Evolutionary conservation across 2,113 vertebrate genomes (phyloP).

Genomic region (Phaetusa simplex): DNA sequence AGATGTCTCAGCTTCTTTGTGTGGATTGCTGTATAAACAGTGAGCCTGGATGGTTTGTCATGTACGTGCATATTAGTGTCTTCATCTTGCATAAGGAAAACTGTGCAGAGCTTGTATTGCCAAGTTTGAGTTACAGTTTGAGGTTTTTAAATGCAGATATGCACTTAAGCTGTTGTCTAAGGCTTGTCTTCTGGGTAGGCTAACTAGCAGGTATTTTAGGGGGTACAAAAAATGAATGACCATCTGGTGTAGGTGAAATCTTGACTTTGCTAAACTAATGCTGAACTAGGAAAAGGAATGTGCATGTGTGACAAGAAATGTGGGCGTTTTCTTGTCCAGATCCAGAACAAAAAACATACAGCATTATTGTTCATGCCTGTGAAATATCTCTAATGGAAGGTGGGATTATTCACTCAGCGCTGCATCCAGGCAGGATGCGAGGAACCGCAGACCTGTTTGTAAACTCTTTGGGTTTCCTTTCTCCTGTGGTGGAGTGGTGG

Average conservation of each 20-base stretch:
- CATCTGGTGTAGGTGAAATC: neutral
- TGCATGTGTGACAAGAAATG: neutral
- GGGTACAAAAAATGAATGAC: fast-evolving
- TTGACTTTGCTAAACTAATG: neutral
- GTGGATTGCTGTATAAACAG: neutral
- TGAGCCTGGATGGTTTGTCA: neutral
- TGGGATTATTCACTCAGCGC: neutral
- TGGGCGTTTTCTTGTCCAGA: neutral
- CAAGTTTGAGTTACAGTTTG: neutral
- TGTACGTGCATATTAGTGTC: neutral
- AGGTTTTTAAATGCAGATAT: neutral
- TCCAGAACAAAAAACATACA: neutral
- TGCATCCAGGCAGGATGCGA: neutral
- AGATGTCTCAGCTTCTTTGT: neutral
- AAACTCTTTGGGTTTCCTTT: neutral
- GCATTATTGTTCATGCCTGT: neutral
- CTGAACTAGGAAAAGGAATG: neutral
- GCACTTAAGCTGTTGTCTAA: neutral
- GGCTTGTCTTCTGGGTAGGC: neutral
- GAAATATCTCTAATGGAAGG: neutral
- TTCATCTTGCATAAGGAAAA: neutral
- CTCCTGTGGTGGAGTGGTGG: neutral
- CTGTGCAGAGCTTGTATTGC: neutral
- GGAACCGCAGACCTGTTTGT: neutral
- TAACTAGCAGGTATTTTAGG: neutral